Evolutionary conservation across 2,113 vertebrate species (phyloP).

Genomic region (Vulpes lagopus): DNA sequence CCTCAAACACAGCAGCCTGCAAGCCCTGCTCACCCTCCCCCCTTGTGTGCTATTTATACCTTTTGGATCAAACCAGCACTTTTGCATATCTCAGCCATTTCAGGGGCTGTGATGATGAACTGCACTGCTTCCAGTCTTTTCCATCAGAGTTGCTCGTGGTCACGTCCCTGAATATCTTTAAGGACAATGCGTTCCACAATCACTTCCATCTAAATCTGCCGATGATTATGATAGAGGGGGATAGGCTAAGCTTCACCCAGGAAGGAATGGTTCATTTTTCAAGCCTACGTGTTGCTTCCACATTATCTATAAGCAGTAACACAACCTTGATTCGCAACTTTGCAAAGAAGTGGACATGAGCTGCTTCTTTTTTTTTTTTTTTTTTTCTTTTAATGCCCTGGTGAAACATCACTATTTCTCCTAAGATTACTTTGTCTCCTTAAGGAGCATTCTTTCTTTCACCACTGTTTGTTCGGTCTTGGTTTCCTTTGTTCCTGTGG

Average conservation of each 20-base stretch:
- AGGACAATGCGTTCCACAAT: slow-evolving; percentile 84
- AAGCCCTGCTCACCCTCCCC: slow-evolving; percentile 70
- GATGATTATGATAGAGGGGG: slow-evolving; percentile 85
- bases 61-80: slow-evolving; percentile 84
- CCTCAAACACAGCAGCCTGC: slow-evolving; percentile 87
- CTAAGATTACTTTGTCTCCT: slow-evolving; percentile 35
- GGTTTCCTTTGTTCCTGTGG: slow-evolving; percentile 71
- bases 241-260: slow-evolving; percentile 78
- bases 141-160: slow-evolving; percentile 82
- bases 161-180: slow-evolving; percentile 86
- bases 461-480: slow-evolving; percentile 40
- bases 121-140: slow-evolving; percentile 79
- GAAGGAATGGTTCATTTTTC: slow-evolving; percentile 83
- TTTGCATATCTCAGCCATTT: slow-evolving; percentile 87
- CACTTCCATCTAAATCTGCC: slow-evolving; percentile 84
- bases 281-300: slow-evolving; percentile 77
- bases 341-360: slow-evolving; percentile 69
- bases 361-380: background rate
- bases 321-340: slow-evolving; percentile 80
- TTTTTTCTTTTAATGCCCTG: background rate
- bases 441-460: slow-evolving; percentile 49
- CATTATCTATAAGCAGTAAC: slow-evolving; percentile 70
- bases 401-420: slow-evolving; percentile 62
- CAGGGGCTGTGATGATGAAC: slow-evolving; percentile 83
- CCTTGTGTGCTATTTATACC: slow-evolving; percentile 84